These are phyloP conservation scores for Apotomis betuletana DNA, from an alignment of 2,888 invertebrate species.

Conservation along the genomic window DNA sequence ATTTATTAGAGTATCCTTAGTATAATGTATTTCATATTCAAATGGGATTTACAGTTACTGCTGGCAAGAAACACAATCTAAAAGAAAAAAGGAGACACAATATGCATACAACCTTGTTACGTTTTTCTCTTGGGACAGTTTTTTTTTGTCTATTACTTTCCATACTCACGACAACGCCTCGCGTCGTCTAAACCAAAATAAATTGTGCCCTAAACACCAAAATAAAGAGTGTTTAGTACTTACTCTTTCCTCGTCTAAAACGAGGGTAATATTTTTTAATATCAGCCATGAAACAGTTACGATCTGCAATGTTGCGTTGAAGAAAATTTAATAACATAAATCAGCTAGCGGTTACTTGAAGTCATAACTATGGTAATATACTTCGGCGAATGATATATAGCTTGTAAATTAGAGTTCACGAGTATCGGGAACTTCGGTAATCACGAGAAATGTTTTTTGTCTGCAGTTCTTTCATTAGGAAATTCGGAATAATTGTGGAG, in stretches of 20 bases:
- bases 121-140: background rate
- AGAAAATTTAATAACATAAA: constrained; percentile 38
- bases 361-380: constrained; percentile 22
- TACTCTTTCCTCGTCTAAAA: constrained; percentile 19
- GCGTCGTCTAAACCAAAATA: background rate
- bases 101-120: background rate
- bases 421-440: constrained; percentile 20
- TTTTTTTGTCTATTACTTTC: background rate
- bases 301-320: constrained; percentile 14
- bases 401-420: constrained; percentile 8
- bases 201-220: background rate
- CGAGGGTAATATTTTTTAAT: constrained; percentile 35
- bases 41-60: too few species aligned
- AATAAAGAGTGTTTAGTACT: constrained; percentile 26
- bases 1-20: too few species aligned
- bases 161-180: background rate
- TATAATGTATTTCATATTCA: too few species aligned
- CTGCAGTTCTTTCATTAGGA: constrained; percentile 15
- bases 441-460: constrained; percentile 7
- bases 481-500: background rate
- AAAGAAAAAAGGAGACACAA: background rate
- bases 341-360: constrained; percentile 20
- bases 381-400: background rate
- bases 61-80: background rate
- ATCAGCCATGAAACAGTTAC: constrained; percentile 19